A percentile compares a stretch with the other conserved stretches of the same genome.
Conservation (phyloP, 2,888 invertebrate genomes). For the Agrilus mali region DNA sequence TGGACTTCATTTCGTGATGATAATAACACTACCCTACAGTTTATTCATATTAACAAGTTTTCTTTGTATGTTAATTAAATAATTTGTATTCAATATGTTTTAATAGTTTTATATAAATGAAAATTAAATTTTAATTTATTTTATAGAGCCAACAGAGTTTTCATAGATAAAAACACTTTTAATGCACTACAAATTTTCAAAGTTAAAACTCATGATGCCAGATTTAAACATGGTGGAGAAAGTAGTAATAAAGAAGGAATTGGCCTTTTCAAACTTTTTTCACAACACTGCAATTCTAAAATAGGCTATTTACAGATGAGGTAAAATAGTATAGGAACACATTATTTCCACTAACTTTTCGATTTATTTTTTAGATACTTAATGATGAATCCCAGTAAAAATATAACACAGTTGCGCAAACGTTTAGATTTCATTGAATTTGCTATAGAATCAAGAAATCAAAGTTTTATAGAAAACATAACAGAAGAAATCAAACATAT, state of each 20-base stretch:
- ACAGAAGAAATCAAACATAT: constrained; percentile 48
- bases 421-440: constrained; percentile 60
- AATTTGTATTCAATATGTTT: background rate
- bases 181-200: constrained; percentile 68
- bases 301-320: constrained; percentile 52
- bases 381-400: constrained; percentile 57
- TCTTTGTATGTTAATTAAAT: constrained; percentile 42
- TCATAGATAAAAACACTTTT: constrained; percentile 59
- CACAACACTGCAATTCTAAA: constrained; percentile 51
- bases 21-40: constrained; percentile 37
- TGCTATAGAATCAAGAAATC: constrained; percentile 49
- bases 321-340: constrained; percentile 27
- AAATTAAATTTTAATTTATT: constrained; percentile 1
- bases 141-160: constrained; percentile 52
- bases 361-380: constrained; percentile 41
- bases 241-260: constrained; percentile 53
- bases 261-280: constrained; percentile 56
- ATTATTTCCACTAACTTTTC: background rate
- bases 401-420: constrained; percentile 43
- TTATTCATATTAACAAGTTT: constrained; percentile 43
- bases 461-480: constrained; percentile 47
- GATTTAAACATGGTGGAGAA: constrained; percentile 52
- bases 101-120: constrained; percentile 1
- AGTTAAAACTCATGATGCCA: constrained; percentile 57
- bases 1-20: constrained; percentile 33